A percentile compares a stretch with the other conserved stretches of the same genome.
These are phyloP conservation scores for Grammomys surdaster DNA, from an alignment of 2,113 vertebrate genomes.

Conservation along the genomic window DNA sequence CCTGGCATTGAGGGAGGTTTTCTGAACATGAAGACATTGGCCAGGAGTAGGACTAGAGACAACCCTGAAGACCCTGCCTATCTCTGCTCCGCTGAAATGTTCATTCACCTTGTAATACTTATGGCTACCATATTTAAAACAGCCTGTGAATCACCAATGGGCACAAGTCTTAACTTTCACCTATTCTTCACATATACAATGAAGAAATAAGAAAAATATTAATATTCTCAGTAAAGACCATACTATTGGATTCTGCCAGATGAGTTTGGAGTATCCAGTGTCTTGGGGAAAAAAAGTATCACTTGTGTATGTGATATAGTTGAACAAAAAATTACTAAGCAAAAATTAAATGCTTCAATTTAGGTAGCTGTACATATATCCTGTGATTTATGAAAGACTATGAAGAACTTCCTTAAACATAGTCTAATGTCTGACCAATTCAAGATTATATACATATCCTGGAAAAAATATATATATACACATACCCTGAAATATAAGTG, in stretches of 20 bases:
- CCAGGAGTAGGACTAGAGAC: background rate
- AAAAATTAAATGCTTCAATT: slow-evolving; percentile 1
- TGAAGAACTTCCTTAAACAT: background rate
- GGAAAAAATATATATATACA: background rate
- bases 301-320: background rate
- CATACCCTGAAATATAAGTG: background rate
- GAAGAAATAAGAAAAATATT: slow-evolving; percentile 31
- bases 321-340: background rate
- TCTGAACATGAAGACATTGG: background rate
- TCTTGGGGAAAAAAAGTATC: background rate
- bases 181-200: background rate
- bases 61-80: background rate
- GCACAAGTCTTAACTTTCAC: background rate
- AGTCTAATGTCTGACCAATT: background rate
- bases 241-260: background rate
- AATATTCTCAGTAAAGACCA: background rate
- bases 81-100: background rate
- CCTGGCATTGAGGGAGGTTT: background rate
- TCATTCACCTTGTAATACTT: background rate
- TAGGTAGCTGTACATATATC: background rate
- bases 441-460: background rate
- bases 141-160: background rate
- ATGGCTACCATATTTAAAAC: background rate
- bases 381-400: background rate
- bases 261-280: background rate